phyloP scores from a whole-genome alignment of 2,888 invertebrate species.

The Drosophila yooni region DNA sequence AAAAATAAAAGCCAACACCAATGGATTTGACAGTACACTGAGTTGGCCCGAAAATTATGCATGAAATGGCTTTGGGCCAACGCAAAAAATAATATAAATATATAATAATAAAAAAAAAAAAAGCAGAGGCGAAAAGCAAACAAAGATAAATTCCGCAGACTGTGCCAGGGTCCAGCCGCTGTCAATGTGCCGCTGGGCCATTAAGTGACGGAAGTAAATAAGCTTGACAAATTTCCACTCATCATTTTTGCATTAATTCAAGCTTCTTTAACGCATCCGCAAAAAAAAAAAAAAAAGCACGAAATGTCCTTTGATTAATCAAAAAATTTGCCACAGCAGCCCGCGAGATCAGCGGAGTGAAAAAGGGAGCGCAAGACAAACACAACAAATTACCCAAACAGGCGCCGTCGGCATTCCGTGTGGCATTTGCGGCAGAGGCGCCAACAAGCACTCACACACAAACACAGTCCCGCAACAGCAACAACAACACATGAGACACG shows the following conservation, averaged over 20 bases:
- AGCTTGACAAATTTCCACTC: constrained; percentile 84
- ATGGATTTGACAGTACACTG: constrained; percentile 14
- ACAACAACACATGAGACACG: constrained; percentile 15
- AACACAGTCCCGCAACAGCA: constrained; percentile 10
- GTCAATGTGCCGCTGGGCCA: constrained; percentile 73
- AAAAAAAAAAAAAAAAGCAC: constrained; percentile 38
- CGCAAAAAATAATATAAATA: constrained; percentile 21
- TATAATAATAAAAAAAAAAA: constrained; percentile 27
- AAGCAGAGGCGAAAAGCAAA: constrained; percentile 51
- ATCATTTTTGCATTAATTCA: constrained; percentile 84
- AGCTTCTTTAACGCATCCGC: constrained; percentile 76
- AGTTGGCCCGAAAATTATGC: constrained; percentile 65
- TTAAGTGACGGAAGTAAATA: constrained; percentile 82
- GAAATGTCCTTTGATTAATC: constrained; percentile 80
- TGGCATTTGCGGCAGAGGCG: constrained; percentile 64
- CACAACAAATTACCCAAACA: constrained; percentile 79
- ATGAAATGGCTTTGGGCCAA: constrained; percentile 59
- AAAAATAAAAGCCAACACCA: constrained; percentile 48
- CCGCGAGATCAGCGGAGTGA: constrained; percentile 30
- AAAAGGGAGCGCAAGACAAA: constrained; percentile 58
- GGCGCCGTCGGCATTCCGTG: constrained; percentile 67
- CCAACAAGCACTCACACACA: constrained; percentile 47
- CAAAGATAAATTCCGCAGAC: constrained; percentile 69
- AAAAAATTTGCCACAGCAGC: constrained; percentile 71
- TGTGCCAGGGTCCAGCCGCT: constrained; percentile 42